Conservation (phyloP, 2,113 vertebrate genomes). For the Eulemur rufifrons region DNA sequence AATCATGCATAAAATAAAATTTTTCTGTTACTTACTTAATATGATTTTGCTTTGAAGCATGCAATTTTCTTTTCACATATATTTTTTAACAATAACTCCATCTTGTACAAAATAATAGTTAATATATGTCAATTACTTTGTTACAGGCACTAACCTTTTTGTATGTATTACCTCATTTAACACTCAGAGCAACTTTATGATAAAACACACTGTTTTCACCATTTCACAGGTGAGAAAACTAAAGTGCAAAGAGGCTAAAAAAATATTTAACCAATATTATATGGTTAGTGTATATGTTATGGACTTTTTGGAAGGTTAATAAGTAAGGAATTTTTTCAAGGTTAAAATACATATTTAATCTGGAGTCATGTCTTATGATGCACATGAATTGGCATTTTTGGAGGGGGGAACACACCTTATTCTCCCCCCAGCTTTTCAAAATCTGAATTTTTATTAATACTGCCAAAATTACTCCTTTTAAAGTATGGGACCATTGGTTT, state of each 20-base stretch:
- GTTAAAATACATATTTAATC: not conserved
- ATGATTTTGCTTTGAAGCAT: not conserved
- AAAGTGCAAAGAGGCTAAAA: not conserved
- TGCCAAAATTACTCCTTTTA: not conserved
- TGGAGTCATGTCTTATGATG: not conserved
- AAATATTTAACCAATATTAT: not conserved
- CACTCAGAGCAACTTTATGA: not conserved
- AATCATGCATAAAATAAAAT: not conserved
- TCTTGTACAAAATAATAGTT: not conserved
- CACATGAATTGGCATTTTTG: not conserved
- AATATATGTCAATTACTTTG: not conserved
- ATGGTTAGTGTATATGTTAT: not conserved
- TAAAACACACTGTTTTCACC: not conserved
- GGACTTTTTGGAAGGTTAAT: not conserved
- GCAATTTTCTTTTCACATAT: not conserved
- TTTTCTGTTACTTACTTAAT: not conserved
- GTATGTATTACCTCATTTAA: not conserved
- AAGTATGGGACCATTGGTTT: not conserved
- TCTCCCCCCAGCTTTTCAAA: not conserved
- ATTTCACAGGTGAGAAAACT: not conserved
- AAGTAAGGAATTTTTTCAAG: not conserved
- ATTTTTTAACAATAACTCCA: not conserved
- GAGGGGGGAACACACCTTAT: rapidly evolving
- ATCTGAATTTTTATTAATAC: not conserved
- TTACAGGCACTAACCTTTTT: not conserved